These are phyloP conservation scores for Salvelinus sp. DNA, from an alignment of 2,113 vertebrate species.

Conservation along the genomic window DNA sequence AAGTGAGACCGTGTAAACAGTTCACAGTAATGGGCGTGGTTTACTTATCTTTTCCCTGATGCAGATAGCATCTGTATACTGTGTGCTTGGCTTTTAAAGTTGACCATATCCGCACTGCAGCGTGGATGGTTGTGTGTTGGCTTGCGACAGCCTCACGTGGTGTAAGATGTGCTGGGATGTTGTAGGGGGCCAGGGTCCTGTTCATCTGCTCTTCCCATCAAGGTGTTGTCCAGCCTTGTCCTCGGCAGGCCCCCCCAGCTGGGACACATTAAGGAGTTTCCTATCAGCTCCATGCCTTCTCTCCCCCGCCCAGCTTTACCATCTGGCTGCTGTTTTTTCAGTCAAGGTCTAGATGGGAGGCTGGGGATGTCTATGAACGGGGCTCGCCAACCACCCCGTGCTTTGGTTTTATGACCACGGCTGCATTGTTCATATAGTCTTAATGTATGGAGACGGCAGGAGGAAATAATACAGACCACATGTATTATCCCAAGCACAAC, in stretches of 20 bases:
- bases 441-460: conserved; percentile 47
- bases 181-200: conserved; percentile 5
- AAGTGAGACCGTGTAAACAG: conserved; percentile 13
- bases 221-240: conserved; percentile 54
- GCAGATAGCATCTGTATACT: background rate
- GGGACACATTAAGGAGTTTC: conserved; percentile 74
- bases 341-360: conserved; percentile 54
- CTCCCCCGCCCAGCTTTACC: conserved; percentile 45
- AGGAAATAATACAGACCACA: conserved; percentile 65
- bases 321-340: conserved; percentile 64
- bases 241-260: conserved; percentile 53
- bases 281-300: conserved; percentile 53
- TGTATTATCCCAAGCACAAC: conserved; percentile 65
- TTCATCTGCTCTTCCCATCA: conserved; percentile 63
- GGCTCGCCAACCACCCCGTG: background rate
- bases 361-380: conserved; percentile 37
- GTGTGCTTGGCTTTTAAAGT: background rate
- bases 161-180: conserved; percentile 32
- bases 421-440: conserved; percentile 71
- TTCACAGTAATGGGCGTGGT: conserved; percentile 10
- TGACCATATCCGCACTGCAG: background rate
- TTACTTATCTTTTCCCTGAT: background rate
- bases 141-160: conserved; percentile 36
- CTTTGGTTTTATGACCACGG: conserved; percentile 54
- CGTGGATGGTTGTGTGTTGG: conserved; percentile 6